Evolutionary conservation across 2,797 vertebrate genomes (phyloP).

Genomic region (Ctenosaura bakeri): DNA sequence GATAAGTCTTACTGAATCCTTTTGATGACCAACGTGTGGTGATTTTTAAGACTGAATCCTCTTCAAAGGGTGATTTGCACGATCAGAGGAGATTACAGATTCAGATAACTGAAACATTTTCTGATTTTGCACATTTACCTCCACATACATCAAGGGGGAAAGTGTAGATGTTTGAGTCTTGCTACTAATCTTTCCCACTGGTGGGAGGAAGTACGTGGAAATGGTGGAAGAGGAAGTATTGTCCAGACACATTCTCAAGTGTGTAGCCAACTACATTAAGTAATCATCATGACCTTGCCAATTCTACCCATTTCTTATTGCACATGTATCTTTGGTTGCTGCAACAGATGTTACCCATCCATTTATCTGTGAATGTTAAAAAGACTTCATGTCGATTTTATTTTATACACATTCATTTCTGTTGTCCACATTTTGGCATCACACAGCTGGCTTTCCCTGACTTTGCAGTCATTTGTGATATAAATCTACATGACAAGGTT

Average conservation of each 20-base stretch:
- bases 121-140: neutral
- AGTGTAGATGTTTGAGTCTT: neutral
- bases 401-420: neutral
- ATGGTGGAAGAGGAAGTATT: conserved; percentile 1
- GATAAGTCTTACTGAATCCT: neutral
- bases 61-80: neutral
- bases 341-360: neutral
- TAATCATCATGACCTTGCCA: neutral
- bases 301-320: neutral
- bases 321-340: neutral
- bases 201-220: neutral
- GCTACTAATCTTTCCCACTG: neutral
- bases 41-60: neutral
- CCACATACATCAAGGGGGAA: neutral
- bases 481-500: neutral
- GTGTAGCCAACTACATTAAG: neutral
- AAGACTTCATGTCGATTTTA: neutral
- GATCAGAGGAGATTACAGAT: neutral
- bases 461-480: neutral
- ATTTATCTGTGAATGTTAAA: conserved; percentile 6
- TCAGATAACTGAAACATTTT: neutral
- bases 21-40: neutral
- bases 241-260: neutral
- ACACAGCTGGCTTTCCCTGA: neutral
- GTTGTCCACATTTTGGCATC: neutral